Base-by-base conservation (phyloP, 2,113 vertebrate genomes). In the Macaca nemestrina region DNA sequence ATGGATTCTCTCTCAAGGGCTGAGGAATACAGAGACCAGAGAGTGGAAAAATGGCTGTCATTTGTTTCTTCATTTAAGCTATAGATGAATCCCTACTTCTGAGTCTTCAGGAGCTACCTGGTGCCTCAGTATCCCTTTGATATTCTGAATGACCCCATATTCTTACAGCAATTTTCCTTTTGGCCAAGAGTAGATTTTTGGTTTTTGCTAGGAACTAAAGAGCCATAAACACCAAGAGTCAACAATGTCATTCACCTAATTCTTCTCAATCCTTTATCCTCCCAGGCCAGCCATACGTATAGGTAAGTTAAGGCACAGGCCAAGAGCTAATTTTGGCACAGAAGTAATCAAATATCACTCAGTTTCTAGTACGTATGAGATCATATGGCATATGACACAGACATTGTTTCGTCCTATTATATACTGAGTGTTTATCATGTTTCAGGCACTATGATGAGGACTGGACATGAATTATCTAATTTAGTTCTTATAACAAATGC, bases 401-500 rank as follows among this genome's bases (percentile, higher is more conserved):
- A 0, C 8, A 16, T 72, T 30, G 0, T 22, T 80, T 13, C 1
- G 0, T 38, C 3, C 64, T 45, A 10, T 25, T 43, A 7, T 9
- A 23, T 27, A 30, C 6, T 30, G 25, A 59, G 17, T 30, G 18
- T 73, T n/a, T 72, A 70, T 79, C 79, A n/a, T 23, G 59, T 61
- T 50, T 70, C 20, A 73, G 30, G 20, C 7, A 68, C 20, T 67
- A 27, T 30, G 20, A 40, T 40, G 50, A 85, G 22, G 27, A 43
- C 14, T 10, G 32, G 32, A 20, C 4, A 14, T 12, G 23, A 70
- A 30, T 35, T 10, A n/a, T 23, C 45, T 22, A 40, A 59, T 68
- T 50, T 70, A 88, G n/a, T 70, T 11, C 40, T 75, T 59, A 59
- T 8, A 40, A 50, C 48, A 78, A 83, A 43, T 0, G 17, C 35